phyloP scores from a whole-genome alignment of 2,113 vertebrate genomes.

The Empidonax alnorum region DNA sequence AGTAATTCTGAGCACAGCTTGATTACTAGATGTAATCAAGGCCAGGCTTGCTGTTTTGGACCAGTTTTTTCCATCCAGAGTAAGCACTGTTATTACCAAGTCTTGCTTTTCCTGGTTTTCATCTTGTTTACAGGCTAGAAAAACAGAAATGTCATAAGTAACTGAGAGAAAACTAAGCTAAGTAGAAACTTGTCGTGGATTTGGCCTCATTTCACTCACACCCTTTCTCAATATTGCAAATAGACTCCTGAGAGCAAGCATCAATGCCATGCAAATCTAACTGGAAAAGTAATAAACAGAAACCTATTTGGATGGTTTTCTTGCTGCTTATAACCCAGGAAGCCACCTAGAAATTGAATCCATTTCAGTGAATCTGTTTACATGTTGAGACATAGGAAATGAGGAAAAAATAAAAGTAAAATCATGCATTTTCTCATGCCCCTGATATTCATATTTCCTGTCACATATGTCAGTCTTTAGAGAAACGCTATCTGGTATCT shows the following conservation, averaged over 20 bases:
- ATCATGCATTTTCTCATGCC: background rate
- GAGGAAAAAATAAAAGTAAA: background rate
- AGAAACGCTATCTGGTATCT: background rate
- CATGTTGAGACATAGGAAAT: conserved; percentile 18
- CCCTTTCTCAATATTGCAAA: conserved; percentile 60
- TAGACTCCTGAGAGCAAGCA: conserved; percentile 26
- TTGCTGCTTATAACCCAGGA: conserved; percentile 38
- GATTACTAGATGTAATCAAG: conserved; percentile 76
- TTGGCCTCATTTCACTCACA: conserved; percentile 56
- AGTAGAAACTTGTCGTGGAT: conserved; percentile 39
- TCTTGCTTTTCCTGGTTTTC: conserved; percentile 71
- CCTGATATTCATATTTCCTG: background rate
- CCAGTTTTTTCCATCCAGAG: conserved; percentile 68
- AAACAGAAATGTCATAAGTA: conserved; percentile 65
- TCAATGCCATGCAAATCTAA: conserved; percentile 70
- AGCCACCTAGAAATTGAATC: conserved; percentile 59
- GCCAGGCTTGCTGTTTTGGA: conserved; percentile 62
- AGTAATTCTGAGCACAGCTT: conserved; percentile 67
- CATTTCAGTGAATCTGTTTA: conserved; percentile 52
- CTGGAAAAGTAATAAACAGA: conserved; percentile 71
- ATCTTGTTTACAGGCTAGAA: conserved; percentile 52
- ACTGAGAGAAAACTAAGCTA: conserved; percentile 56
- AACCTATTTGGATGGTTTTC: conserved; percentile 47
- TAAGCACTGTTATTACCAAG: conserved; percentile 52
- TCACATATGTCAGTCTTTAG: background rate